Conservation (phyloP, 2,888 invertebrate genomes). For the Chrysolina haemoptera region DNA sequence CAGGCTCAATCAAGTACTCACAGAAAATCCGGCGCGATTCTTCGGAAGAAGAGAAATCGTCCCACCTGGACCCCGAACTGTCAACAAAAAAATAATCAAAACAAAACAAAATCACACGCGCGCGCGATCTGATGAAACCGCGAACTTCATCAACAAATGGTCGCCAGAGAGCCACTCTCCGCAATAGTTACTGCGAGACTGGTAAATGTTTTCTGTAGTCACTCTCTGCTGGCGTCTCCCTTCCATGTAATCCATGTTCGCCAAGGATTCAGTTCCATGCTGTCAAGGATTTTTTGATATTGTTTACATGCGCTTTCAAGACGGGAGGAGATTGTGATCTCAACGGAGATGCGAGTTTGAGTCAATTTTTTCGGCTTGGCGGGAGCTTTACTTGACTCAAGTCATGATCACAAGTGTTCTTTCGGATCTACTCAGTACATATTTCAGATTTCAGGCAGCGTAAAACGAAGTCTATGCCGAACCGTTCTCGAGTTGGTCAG, state of each 20-base stretch:
- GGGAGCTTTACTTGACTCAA: too few relatives aligned
- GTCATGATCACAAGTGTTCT: neutral
- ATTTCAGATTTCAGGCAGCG: too few relatives aligned
- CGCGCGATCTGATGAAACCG: constrained; percentile 37
- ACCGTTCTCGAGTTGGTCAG: too few relatives aligned
- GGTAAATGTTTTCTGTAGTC: constrained; percentile 32
- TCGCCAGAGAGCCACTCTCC: constrained; percentile 38
- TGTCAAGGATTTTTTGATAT: constrained; percentile 21
- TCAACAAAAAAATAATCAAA: constrained; percentile 30
- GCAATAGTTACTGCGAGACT: constrained; percentile 48
- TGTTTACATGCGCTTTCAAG: constrained; percentile 19
- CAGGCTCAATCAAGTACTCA: constrained; percentile 19
- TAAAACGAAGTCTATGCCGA: too few relatives aligned
- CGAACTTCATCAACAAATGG: constrained; percentile 36
- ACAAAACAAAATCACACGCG: constrained; percentile 40
- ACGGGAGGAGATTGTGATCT: neutral
- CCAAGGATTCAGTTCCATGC: constrained; percentile 24
- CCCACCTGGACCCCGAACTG: constrained; percentile 20
- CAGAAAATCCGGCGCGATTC: constrained; percentile 5
- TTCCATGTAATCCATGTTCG: constrained; percentile 23
- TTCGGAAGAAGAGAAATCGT: constrained; percentile 11
- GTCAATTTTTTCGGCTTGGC: neutral
- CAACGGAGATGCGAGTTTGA: neutral
- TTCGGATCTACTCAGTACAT: neutral
- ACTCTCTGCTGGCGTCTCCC: constrained; percentile 27